These are phyloP conservation scores for Trachelus iudaicus DNA, from an alignment of 2,888 invertebrate species.

Conservation along the genomic window DNA sequence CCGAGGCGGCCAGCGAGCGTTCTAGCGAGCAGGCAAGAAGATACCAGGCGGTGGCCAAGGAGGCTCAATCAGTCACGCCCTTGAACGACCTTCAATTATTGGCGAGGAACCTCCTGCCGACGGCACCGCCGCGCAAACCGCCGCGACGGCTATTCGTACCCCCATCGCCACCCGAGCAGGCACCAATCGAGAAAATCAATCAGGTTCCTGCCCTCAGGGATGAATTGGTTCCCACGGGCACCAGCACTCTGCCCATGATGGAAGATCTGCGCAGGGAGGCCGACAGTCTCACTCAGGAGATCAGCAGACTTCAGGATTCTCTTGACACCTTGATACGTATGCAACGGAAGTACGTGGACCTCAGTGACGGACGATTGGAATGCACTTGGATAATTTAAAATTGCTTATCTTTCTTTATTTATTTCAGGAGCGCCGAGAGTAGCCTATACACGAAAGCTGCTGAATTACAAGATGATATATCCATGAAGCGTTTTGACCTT, in stretches of 20 bases:
- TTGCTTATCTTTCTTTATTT: neutral
- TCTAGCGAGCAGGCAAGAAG: constrained; percentile 87
- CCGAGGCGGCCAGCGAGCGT: constrained; percentile 89
- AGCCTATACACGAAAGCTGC: constrained; percentile 93
- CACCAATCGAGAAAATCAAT: constrained; percentile 50
- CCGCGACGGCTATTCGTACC: constrained; percentile 75
- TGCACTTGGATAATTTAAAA: neutral
- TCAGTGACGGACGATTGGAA: neutral
- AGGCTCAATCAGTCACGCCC: constrained; percentile 81
- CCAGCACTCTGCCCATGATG: constrained; percentile 79
- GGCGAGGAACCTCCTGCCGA: constrained; percentile 72
- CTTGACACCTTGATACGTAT: constrained; percentile 85
- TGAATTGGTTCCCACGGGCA: constrained; percentile 83
- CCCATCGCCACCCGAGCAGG: constrained; percentile 71
- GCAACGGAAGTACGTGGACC: constrained; percentile 73
- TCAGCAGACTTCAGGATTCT: constrained; percentile 86
- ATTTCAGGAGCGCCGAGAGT: constrained; percentile 73
- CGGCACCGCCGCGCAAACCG: constrained; percentile 59
- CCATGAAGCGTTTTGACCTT: constrained; percentile 93
- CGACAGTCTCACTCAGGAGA: constrained; percentile 70
- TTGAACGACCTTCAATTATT: constrained; percentile 81
- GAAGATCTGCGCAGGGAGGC: constrained; percentile 86
- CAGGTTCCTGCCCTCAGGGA: constrained; percentile 79
- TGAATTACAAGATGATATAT: constrained; percentile 95
- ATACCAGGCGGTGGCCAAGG: constrained; percentile 82